Base-by-base conservation (phyloP, 2,797 vertebrate genomes). In the Catharus ustulatus region DNA sequence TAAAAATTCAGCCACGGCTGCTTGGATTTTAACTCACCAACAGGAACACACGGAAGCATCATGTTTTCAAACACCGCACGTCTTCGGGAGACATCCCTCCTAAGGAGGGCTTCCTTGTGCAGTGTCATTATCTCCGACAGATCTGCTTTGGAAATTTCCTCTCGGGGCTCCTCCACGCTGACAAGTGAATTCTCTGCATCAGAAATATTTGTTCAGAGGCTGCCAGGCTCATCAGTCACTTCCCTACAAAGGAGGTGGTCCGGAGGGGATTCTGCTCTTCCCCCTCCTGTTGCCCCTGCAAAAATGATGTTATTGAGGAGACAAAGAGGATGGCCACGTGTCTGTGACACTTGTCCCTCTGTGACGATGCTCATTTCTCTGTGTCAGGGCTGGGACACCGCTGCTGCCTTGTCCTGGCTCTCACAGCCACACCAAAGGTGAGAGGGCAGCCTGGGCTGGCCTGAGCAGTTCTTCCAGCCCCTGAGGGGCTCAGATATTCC, bases 141-240 rank as follows among this genome's bases (percentile, higher is more conserved):
- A 92, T 93, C 89, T 89, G 75, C 94, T 75, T 93, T 89, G 90
- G 94, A 96, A 93, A 89, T 93, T 95, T 95, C 87, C 93, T 96
- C 95, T 61, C 16, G 27, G 62, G 93, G 82, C 94, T 90, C 69
- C 79, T 95, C 68, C 73, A 73, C 69, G 32, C 67, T 95, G 92
- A 93, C 92, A 97, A 93, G 89, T 73, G 90, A 94, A 75, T 92
- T 91, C 75, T 93, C 51, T 72, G 76, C 81, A 80, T 95, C 69
- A 67, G 93, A 95, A 97, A 95, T 96, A 95, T 95, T 93, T 96
- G 90, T 96, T 97, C 93, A 91, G 87, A 91, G 92, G 68, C 92
- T 97, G 89, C 90, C 95, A 95, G 82, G 87, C 94, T 92, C 82
- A 84, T 96, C 94, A 93, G 84, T 95, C 82, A 85, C 61, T 87